Conservation (phyloP, 2,888 invertebrate species). For the Zygaena filipendulae region DNA sequence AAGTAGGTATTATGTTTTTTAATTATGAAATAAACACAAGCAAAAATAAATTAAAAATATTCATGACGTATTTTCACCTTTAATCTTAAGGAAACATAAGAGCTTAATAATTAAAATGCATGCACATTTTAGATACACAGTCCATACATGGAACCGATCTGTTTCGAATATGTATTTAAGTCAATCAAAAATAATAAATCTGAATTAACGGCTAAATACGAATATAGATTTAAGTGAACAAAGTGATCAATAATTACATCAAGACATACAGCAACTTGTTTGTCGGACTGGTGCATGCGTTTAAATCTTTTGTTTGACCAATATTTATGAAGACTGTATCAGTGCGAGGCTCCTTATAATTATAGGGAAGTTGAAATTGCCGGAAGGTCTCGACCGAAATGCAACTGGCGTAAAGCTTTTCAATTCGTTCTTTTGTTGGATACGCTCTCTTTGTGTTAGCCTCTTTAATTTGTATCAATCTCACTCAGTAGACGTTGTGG, state of each 20-base stretch:
- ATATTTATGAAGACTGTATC: conserved; percentile 27
- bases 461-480: conserved; percentile 39
- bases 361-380: conserved; percentile 32
- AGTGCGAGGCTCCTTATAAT: conserved; percentile 37
- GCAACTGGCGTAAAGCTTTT: conserved; percentile 23
- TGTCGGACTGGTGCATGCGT: too few relatives aligned
- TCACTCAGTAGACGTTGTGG: conserved; percentile 29
- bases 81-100: too few relatives aligned
- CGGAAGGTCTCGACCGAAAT: conserved; percentile 31
- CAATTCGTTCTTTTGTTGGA: conserved; percentile 31
- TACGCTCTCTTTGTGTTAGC: conserved; percentile 28
- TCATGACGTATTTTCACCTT: too few relatives aligned
- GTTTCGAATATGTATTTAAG: too few relatives aligned
- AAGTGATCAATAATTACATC: conserved; percentile 17
- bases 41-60: too few relatives aligned
- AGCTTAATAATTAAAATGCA: too few relatives aligned
- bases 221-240: conserved; percentile 6
- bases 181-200: conserved; percentile 21
- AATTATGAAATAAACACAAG: too few relatives aligned
- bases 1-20: too few relatives aligned
- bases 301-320: conserved; percentile 22
- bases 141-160: too few relatives aligned
- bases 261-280: conserved; percentile 17
- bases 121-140: too few relatives aligned
- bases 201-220: conserved; percentile 20